A percentile compares a stretch with the other conserved stretches of the same genome.
Evolutionary conservation across 2,113 vertebrate genomes (phyloP).

Genomic region (Toxotes chatareus): DNA sequence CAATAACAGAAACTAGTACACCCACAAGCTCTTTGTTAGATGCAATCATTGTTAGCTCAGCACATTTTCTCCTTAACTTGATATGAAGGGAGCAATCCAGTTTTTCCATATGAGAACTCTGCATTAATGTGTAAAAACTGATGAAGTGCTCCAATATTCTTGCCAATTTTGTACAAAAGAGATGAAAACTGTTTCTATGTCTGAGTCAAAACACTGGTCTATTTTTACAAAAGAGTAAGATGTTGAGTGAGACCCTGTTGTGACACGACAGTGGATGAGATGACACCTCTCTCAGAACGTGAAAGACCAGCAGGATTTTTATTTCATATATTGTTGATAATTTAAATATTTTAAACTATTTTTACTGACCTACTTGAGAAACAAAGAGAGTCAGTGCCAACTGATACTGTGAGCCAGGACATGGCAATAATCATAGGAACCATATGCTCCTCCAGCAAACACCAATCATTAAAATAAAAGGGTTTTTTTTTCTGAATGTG

Average conservation of each 20-base stretch:
- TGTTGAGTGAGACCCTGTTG: not conserved
- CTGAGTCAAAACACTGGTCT: slow-evolving; percentile 6
- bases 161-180: slow-evolving; percentile 31
- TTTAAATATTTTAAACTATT: no score
- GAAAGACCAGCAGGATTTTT: not conserved
- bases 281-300: not conserved
- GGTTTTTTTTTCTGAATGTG: not conserved
- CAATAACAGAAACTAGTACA: not conserved
- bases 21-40: not conserved
- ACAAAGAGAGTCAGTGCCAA: not conserved
- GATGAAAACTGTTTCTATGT: not conserved
- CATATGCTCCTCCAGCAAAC: no score
- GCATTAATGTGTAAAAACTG: not conserved
- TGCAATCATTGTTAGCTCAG: not conserved
- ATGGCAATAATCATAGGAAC: not conserved
- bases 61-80: not conserved
- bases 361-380: not conserved
- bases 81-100: not conserved
- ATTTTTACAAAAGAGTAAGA: slow-evolving; percentile 16
- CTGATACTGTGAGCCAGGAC: not conserved
- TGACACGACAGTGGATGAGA: not conserved
- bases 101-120: not conserved
- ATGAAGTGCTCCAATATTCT: not conserved
- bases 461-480: no score
- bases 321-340: not conserved